A percentile compares a stretch with the other conserved stretches of the same genome.
Evolutionary conservation across 1,140 invertebrate species (phyloP).

Genomic region (Pogonus chalceus): DNA sequence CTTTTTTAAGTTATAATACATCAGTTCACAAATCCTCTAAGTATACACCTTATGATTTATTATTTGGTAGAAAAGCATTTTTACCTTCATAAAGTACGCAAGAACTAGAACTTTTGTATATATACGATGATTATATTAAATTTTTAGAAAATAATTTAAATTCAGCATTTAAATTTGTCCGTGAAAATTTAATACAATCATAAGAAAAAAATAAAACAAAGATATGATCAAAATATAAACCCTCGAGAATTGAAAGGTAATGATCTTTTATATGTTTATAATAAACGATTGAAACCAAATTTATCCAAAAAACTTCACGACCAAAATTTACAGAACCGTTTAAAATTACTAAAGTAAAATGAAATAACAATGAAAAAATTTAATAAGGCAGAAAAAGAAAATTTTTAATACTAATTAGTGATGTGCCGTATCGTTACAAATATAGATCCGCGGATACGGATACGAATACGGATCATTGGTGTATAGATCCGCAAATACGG

Average conservation of each 20-base stretch:
- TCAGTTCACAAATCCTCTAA: constrained; percentile 29
- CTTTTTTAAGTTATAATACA: constrained; percentile 34
- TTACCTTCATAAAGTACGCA: constrained; percentile 18
- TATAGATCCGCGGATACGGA: no score
- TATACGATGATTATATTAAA: constrained; percentile 27
- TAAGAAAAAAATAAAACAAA: constrained; percentile 25
- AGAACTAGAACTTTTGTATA: constrained; percentile 20
- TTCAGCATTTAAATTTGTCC: constrained; percentile 24
- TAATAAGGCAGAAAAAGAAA: no score
- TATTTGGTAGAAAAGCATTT: constrained; percentile 30
- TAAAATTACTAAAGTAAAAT: constrained; percentile 12
- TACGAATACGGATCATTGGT: no score
- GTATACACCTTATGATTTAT: constrained; percentile 33
- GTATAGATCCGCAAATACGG: no score
- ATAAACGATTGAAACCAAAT: constrained; percentile 7
- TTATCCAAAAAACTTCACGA: constrained; percentile 6
- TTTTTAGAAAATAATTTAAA: constrained; percentile 28
- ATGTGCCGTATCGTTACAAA: no score
- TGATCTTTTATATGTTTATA: constrained; percentile 17
- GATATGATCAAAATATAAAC: constrained; percentile 25
- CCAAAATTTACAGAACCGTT: neutral
- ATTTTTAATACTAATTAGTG: no score
- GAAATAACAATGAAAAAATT: constrained; percentile 14
- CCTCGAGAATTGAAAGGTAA: constrained; percentile 17
- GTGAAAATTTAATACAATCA: constrained; percentile 20